Conservation (phyloP, 2,888 invertebrate genomes). For the Myopa testacea region DNA sequence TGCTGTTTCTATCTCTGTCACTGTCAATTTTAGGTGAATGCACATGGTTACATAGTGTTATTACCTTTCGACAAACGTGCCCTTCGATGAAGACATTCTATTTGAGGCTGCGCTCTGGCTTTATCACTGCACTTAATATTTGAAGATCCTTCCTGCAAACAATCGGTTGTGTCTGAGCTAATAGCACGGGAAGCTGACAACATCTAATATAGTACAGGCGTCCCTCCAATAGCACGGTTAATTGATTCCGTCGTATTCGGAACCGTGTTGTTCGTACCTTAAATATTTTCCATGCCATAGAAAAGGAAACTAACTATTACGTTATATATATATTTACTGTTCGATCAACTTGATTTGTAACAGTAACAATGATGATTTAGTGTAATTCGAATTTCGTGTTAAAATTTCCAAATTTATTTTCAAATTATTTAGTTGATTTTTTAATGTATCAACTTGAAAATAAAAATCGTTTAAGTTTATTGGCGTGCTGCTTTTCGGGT, state of each 20-base stretch:
- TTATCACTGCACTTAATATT: background rate
- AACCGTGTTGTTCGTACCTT: background rate
- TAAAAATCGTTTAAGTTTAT: no score
- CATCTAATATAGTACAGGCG: no score
- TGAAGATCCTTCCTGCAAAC: constrained; percentile 27
- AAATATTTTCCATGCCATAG: background rate
- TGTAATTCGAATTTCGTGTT: no score
- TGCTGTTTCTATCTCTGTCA: background rate
- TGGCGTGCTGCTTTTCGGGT: no score
- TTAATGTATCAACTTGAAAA: no score
- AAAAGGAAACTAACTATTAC: no score
- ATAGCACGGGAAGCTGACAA: background rate
- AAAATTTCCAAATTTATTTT: no score
- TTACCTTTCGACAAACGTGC: constrained; percentile 11
- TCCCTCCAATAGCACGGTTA: background rate
- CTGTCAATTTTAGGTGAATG: background rate
- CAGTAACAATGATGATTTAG: background rate
- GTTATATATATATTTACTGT: no score
- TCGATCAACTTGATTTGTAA: background rate
- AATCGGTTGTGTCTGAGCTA: background rate
- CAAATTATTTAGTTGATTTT: no score
- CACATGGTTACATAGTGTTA: background rate
- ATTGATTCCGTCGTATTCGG: background rate
- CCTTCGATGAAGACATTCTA: background rate
- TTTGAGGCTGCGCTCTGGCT: no score